A percentile compares a stretch with the other conserved stretches of the same genome.
Evolutionary conservation across 2,113 vertebrate genomes (phyloP).

Genomic region (Dendrocopos noguchii): DNA sequence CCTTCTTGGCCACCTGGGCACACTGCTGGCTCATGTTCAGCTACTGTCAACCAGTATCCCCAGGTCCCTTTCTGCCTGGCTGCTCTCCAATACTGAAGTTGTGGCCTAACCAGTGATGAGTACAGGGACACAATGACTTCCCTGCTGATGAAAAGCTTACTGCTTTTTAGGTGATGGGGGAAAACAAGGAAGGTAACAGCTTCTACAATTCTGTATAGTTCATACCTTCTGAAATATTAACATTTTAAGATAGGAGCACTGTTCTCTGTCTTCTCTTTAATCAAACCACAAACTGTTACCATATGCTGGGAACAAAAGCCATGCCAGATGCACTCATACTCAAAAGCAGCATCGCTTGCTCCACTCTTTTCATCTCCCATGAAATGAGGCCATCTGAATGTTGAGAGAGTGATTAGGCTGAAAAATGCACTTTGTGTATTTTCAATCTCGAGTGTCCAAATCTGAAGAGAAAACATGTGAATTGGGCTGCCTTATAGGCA

Average conservation of each 20-base stretch:
- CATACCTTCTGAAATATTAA: not conserved
- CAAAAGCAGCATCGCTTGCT: not conserved
- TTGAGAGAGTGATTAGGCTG: not conserved
- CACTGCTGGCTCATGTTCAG: no score
- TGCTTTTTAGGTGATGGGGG: not conserved
- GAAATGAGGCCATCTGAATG: not conserved
- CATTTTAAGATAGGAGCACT: not conserved
- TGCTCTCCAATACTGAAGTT: no score
- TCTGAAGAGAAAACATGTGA: not conserved
- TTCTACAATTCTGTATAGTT: not conserved
- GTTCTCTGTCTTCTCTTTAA: not conserved
- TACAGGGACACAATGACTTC: no score
- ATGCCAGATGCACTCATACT: not conserved
- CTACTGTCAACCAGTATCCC: no score
- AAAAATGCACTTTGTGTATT: not conserved
- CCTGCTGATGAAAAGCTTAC: not conserved
- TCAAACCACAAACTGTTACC: not conserved
- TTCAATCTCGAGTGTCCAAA: not conserved
- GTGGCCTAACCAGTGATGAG: no score
- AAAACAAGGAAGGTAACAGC: not conserved
- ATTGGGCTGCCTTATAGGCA: not conserved
- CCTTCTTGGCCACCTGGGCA: no score
- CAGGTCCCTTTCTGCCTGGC: no score
- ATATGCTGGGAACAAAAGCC: not conserved
- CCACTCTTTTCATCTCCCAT: not conserved